These are phyloP conservation scores for Phacellophora camtschatica DNA, from an alignment of 30 jellyfish, hydroid and myxozoan genomes.

Conservation along the genomic window DNA sequence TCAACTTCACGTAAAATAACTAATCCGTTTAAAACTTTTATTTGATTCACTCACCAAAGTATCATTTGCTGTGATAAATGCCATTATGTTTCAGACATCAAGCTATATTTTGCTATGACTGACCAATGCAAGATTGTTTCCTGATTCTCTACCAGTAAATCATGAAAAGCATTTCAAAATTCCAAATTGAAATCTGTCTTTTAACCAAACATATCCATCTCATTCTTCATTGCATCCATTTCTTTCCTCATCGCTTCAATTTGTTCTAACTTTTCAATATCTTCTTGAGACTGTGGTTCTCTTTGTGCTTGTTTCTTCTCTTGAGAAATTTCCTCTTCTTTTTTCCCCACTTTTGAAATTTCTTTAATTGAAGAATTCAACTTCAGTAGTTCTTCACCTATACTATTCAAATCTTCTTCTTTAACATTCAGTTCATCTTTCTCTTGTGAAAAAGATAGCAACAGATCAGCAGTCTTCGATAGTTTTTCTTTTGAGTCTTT, in stretches of 20 bases:
- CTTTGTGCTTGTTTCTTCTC: neutral
- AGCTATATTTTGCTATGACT: no score
- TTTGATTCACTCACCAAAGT: no score
- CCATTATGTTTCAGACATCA: no score
- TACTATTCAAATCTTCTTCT: constrained; percentile 23
- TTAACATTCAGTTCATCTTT: constrained; percentile 5
- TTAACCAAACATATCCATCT: constrained; percentile 25
- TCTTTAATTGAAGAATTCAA: constrained; percentile 35
- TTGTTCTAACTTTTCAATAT: constrained; percentile 38
- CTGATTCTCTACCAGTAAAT: no score
- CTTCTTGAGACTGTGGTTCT: constrained; percentile 25
- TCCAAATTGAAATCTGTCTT: neutral
- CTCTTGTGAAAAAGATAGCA: constrained; percentile 60
- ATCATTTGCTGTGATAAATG: no score
- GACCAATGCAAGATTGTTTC: no score
- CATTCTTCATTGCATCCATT: constrained; percentile 48
- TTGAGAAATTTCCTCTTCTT: constrained; percentile 4
- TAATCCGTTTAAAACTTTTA: no score
- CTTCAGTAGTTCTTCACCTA: constrained; percentile 45
- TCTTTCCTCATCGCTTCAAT: constrained; percentile 50
- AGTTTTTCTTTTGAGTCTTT: constrained; percentile 28
- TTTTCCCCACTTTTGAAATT: neutral
- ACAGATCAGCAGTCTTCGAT: constrained; percentile 55
- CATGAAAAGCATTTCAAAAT: no score
- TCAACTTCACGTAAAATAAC: no score